phyloP scores from a whole-genome alignment of 2,888 invertebrate genomes.

The Lathronympha strigana region DNA sequence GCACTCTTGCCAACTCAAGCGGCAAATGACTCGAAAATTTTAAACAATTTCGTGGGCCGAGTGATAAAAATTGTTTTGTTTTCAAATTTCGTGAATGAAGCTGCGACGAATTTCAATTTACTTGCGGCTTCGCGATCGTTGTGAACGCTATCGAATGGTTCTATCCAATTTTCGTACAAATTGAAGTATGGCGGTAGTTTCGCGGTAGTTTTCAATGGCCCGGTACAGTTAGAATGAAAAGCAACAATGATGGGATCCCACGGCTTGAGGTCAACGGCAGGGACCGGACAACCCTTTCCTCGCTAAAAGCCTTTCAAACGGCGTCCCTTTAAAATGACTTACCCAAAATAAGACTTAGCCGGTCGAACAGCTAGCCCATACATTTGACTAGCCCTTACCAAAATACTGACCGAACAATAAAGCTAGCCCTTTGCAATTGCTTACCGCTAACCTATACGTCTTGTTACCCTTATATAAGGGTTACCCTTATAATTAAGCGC shows the following conservation, averaged over 20 bases:
- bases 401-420: too few relatives aligned
- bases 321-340: too few relatives aligned
- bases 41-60: slow-evolving; percentile 39
- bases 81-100: slow-evolving; percentile 38
- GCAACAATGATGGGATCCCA: slow-evolving; percentile 74
- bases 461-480: too few relatives aligned
- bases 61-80: slow-evolving; percentile 40
- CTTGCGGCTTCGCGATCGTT: slow-evolving; percentile 52
- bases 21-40: slow-evolving; percentile 39
- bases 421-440: too few relatives aligned
- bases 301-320: too few relatives aligned
- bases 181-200: slow-evolving; percentile 56
- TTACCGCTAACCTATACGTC: too few relatives aligned
- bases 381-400: too few relatives aligned
- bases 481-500: too few relatives aligned
- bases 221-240: slow-evolving; percentile 71
- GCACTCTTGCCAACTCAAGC: slow-evolving; percentile 46
- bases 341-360: too few relatives aligned
- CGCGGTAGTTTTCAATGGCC: slow-evolving; percentile 59
- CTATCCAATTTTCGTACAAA: slow-evolving; percentile 48
- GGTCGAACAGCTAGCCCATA: too few relatives aligned
- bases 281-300: too few relatives aligned
- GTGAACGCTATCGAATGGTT: slow-evolving; percentile 48
- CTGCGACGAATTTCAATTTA: slow-evolving; percentile 56
- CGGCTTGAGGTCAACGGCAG: slow-evolving; percentile 73